Conservation (phyloP, 2,888 invertebrate species). For the Drosophila cognata region DNA sequence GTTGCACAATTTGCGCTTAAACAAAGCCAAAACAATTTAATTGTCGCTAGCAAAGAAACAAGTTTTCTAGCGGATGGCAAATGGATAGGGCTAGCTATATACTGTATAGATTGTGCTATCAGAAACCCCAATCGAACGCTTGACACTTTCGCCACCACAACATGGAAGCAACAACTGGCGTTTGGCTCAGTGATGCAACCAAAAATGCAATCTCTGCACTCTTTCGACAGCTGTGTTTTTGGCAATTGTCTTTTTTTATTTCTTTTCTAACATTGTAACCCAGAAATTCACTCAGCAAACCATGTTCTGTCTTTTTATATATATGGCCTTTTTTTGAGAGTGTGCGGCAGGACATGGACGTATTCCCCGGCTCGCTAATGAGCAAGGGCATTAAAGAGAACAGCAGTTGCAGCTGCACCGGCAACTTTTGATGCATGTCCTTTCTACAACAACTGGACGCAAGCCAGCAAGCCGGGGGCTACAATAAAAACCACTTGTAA, state of each 20-base stretch:
- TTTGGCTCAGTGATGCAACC: conserved; percentile 14
- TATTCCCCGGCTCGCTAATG: conserved; percentile 58
- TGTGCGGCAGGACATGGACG: conserved; percentile 41
- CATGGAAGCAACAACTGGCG: conserved; percentile 10
- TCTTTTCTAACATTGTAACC: conserved; percentile 28
- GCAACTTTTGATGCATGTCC: conserved; percentile 54
- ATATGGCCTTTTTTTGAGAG: conserved; percentile 22
- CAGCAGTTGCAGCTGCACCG: conserved; percentile 39
- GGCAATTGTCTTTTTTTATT: not conserved
- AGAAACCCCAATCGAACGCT: conserved; percentile 34
- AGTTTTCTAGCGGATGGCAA: conserved; percentile 16
- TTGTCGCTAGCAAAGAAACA: conserved; percentile 61
- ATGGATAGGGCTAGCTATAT: conserved; percentile 12
- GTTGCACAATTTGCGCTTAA: conserved; percentile 76
- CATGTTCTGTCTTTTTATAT: conserved; percentile 40
- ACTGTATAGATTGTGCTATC: conserved; percentile 35
- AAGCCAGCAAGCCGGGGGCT: not conserved
- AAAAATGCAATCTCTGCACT: conserved; percentile 19
- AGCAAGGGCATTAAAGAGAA: conserved; percentile 71
- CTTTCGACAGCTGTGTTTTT: conserved; percentile 1
- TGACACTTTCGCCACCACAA: conserved; percentile 28
- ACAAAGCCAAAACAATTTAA: conserved; percentile 79
- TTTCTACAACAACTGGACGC: conserved; percentile 18
- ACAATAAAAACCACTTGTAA: conserved; percentile 49
- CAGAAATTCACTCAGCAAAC: conserved; percentile 54